Evolutionary conservation across 2,888 invertebrate genomes (phyloP).

Genomic region (Glomeris marginata): DNA sequence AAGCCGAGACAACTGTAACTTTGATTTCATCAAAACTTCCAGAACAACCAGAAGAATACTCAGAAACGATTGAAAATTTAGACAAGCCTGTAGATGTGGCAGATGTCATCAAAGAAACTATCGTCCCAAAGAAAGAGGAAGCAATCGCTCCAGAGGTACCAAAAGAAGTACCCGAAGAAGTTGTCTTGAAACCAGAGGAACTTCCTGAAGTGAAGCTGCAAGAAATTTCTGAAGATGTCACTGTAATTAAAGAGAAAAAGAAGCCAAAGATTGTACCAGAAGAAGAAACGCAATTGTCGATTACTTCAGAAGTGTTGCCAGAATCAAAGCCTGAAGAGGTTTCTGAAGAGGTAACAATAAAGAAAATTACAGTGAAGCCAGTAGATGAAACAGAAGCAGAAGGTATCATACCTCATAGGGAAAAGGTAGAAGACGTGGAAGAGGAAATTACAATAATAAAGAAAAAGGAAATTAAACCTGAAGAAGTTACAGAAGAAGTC

Average conservation of each 20-base stretch:
- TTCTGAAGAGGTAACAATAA: conserved; percentile 23
- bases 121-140: not conserved
- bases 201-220: not conserved
- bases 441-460: not conserved
- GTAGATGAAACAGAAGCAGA: not conserved
- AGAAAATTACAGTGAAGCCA: conserved; percentile 25
- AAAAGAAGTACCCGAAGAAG: not conserved
- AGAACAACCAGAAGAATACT: not conserved
- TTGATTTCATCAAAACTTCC: not conserved
- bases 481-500: not conserved
- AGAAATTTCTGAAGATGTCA: not conserved
- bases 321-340: conserved; percentile 30
- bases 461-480: not conserved
- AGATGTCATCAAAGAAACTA: conserved; percentile 16
- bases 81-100: conserved; percentile 2
- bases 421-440: not conserved
- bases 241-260: conserved; percentile 6
- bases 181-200: no score
- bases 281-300: conserved; percentile 10
- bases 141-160: not conserved
- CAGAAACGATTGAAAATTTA: no score
- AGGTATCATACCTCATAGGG: no score
- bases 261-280: conserved; percentile 16
- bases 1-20: not conserved
- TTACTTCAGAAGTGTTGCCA: conserved; percentile 19